Evolutionary conservation across 2,113 vertebrate genomes (phyloP), one percentile per base, ranked within the genome.

Genomic region (Micronisus gabar): DNA sequence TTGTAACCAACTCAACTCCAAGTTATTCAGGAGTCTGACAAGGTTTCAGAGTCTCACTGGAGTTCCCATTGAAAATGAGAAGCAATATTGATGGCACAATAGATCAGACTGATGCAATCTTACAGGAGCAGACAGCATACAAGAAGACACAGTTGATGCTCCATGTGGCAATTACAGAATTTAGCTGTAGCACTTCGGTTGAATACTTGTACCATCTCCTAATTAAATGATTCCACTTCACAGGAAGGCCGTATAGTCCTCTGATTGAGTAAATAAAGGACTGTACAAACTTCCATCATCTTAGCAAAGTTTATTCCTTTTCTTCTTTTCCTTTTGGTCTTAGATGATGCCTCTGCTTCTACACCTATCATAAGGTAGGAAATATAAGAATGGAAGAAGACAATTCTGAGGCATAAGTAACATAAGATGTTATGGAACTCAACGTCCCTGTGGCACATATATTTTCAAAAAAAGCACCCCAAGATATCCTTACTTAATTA

Each of bases 221-320:
- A 96, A 95, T 93, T 91, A 96, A 93, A 97, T 96, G n/a, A 97
- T 96, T 96, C 91, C 86, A 93, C 96, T 92, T 95, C 93, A 96
- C 84, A 94, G 74, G 79, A 90, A 71, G 86, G 71, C 70, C 50
- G 30, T 75, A 90, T 38, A 95, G 66, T 91, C 34, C 61, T 95
- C 63, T 83, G 68, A 93, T 13, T 76, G 53, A 87, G 86, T 96
- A 97, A 95, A 95, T 95, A 95, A 92, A 90, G 55, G 55, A 81
- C 48, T 82, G 48, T 52, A 74, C 56, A 90, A 88, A 88, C 62
- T 86, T 83, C 27, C 27, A 78, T 38, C 43, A 58, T 34, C 47
- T 78, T 78, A 74, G 43, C 36, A 47, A 95, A 81, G 38, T 38
- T 47, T 17, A 86, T 59, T 19, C 20, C 9, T 48, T 86, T 90